phyloP scores from a whole-genome alignment of 2,797 vertebrate species.

The Onychomys arenicola region DNA sequence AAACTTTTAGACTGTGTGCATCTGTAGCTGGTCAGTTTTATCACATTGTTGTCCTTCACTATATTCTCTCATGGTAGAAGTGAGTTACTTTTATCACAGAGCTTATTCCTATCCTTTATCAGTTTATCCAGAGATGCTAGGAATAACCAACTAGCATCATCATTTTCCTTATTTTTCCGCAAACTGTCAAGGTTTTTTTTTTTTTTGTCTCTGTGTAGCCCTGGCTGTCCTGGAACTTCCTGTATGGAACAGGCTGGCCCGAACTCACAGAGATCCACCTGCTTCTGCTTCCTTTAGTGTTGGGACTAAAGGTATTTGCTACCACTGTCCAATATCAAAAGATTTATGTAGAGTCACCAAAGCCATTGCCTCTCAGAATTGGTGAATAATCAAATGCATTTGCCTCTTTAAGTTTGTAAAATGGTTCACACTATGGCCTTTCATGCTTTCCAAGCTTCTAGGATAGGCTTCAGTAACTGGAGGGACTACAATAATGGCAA shows the following conservation, averaged over 20 bases:
- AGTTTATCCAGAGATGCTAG: neutral
- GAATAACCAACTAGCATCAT: neutral
- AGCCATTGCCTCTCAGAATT: neutral
- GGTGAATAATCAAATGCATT: neutral
- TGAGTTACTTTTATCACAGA: neutral
- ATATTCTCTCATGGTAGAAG: neutral
- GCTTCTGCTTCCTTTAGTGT: neutral
- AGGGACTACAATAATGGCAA: neutral
- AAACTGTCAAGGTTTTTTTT: neutral
- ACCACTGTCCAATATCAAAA: neutral
- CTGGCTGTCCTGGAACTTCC: neutral
- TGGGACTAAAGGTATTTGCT: neutral
- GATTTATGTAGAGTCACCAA: neutral
- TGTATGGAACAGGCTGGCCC: neutral
- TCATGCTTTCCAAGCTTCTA: neutral
- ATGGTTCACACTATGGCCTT: neutral
- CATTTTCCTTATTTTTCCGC: neutral
- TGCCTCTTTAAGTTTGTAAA: neutral
- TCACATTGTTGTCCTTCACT: neutral
- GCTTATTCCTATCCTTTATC: neutral
- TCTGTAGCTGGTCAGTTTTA: neutral
- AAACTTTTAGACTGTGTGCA: neutral
- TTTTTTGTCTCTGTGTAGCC: neutral
- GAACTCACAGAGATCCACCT: neutral
- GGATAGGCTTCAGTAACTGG: neutral